Conservation (phyloP, 2,797 vertebrate species). For the Okamejei kenojei region DNA sequence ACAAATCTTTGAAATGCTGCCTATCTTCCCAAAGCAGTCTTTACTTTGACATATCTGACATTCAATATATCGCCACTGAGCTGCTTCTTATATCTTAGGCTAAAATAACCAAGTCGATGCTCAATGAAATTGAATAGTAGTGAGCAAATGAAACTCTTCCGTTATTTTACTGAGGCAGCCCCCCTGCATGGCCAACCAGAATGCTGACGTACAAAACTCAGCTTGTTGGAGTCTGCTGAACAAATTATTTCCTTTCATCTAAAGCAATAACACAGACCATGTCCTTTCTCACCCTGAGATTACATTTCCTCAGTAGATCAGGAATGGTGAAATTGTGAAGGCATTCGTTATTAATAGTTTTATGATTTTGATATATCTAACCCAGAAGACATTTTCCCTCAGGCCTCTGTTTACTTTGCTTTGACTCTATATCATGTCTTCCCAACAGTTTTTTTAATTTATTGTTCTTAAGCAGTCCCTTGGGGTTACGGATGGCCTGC, state of each 20-base stretch:
- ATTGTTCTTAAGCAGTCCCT: background rate
- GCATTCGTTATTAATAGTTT: background rate
- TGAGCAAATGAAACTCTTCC: background rate
- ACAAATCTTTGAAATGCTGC: conserved; percentile 12
- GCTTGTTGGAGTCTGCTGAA: background rate
- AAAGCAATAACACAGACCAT: background rate
- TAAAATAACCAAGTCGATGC: background rate
- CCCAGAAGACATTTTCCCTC: background rate
- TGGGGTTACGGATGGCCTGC: too few relatives aligned
- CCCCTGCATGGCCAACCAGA: background rate
- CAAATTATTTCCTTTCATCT: background rate
- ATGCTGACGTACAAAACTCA: background rate
- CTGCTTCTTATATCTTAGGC: background rate
- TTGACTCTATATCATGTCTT: background rate
- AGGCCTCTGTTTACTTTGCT: background rate
- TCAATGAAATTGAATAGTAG: background rate
- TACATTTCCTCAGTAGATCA: background rate
- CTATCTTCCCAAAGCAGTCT: conserved; percentile 26
- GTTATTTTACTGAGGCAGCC: background rate
- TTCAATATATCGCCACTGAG: background rate
- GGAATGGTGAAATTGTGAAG: background rate
- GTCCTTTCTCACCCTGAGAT: background rate
- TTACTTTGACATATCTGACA: conserved; percentile 20
- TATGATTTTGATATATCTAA: background rate
- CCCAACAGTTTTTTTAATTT: background rate